phyloP scores from a whole-genome alignment of 2,888 invertebrate species.

The Nasonovia ribisnigri region DNA sequence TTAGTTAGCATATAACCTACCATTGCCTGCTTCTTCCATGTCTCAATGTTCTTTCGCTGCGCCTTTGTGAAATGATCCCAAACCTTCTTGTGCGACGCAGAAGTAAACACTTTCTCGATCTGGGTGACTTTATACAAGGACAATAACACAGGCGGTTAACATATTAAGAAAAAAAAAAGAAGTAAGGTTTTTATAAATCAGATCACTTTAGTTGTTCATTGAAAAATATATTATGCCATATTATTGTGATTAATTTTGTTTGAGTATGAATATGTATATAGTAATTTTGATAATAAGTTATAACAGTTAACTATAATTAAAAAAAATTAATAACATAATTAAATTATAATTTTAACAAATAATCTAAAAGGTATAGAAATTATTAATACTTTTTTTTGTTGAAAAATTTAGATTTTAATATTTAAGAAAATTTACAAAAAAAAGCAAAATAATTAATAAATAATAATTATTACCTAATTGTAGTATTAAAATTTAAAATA shows the following conservation, averaged over 20 bases:
- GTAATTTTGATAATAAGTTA: neutral
- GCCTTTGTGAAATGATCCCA: constrained; percentile 99
- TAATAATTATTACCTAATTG: neutral
- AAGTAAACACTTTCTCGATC: constrained; percentile 97
- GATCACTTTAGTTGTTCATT: constrained; percentile 19
- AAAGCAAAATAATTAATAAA: neutral
- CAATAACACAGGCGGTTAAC: constrained; percentile 64
- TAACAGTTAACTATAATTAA: neutral
- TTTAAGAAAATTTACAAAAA: neutral
- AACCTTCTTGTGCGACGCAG: constrained; percentile 96
- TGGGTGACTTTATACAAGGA: constrained; percentile 85
- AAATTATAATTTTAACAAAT: neutral
- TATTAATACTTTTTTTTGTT: neutral
- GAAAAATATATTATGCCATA: constrained; percentile 5
- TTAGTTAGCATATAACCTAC: constrained; percentile 75
- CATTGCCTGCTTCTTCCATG: constrained; percentile 97
- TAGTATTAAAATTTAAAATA: neutral
- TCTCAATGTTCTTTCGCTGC: constrained; percentile 97
- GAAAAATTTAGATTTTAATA: neutral
- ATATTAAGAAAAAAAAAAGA: constrained; percentile 56
- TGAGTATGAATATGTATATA: neutral
- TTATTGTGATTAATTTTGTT: neutral
- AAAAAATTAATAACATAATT: neutral
- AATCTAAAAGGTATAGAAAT: neutral
- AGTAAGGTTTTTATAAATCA: constrained; percentile 25